Evolutionary conservation across 2,888 invertebrate species (phyloP), one percentile per base, ranked within the genome.

Genomic region (Leucophenga maculata): DNA sequence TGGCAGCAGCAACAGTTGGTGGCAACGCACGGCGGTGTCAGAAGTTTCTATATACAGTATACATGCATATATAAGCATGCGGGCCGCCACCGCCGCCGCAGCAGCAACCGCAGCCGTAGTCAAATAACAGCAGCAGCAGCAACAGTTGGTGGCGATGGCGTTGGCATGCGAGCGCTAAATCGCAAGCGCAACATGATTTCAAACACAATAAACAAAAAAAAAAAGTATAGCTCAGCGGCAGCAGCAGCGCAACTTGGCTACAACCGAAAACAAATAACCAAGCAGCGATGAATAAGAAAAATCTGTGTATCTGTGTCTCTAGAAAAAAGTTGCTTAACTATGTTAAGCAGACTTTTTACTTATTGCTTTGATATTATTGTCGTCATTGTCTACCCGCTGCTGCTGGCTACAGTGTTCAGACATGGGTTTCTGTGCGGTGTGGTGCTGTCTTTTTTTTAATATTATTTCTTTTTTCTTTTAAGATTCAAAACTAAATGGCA

Each of bases 401-500:
- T 65, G 54, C 46, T 44, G 18, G 13, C 39, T 39, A n/a, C n/a
- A n/a, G n/a, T n/a, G n/a, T n/a, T n/a, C n/a, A n/a, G n/a, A n/a
- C n/a, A n/a, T n/a, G n/a, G n/a, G n/a, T 39, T 39, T 39, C 8
- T 39, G 8, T 39, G 11, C 39, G 39, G 32, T 18, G 60, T 39
- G 39, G 31, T 46, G 44, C 48, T 6, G 50, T 48, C 18, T 48
- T 6, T 14, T 39, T 62, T 44, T 26, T 26, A 22, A 13, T 9
- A 55, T 55, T 11, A 3, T 26, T 26, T 57, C n/a, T 57, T 57
- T 6, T 57, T 16, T 57, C 14, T 50, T 16, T 9, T 32, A 57
- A 31, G 32, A 59, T 69, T 39, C 57, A 65, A 26, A 67, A 66
- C 44, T 67, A 75, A 75, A 73, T 75, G 75, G 72, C 74, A 72